Conservation (phyloP, 2,113 vertebrate genomes). For the Macquaria australasica region DNA sequence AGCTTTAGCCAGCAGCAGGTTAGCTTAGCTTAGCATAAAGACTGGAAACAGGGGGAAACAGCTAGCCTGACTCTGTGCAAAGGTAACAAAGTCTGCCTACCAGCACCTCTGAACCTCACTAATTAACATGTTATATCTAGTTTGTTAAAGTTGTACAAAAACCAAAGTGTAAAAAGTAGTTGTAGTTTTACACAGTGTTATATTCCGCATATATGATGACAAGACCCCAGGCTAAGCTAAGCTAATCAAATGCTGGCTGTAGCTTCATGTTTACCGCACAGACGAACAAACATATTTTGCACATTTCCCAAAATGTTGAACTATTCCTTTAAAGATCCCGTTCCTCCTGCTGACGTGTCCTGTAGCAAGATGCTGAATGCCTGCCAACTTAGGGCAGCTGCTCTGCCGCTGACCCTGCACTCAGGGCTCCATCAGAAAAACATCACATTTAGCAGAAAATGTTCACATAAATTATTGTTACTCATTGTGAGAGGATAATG, state of each 20-base stretch:
- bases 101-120: no score
- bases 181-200: not conserved
- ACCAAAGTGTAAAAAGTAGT: no score
- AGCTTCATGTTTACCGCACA: no score
- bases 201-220: not conserved
- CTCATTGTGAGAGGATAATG: constrained; percentile 61
- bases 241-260: no score
- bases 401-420: constrained; percentile 35
- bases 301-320: not conserved
- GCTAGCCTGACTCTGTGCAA: not conserved
- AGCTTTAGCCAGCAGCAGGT: not conserved
- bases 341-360: not conserved
- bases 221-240: no score
- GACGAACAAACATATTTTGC: no score
- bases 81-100: not conserved
- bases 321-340: not conserved
- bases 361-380: not conserved
- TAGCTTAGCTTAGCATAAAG: not conserved
- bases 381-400: not conserved
- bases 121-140: no score
- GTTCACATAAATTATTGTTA: constrained; percentile 60
- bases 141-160: no score
- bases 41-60: not conserved
- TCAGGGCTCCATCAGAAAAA: constrained; percentile 38
- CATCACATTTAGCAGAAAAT: constrained; percentile 40